Base-by-base conservation (phyloP, 2,113 vertebrate species). In the Phodopus roborovskii region DNA sequence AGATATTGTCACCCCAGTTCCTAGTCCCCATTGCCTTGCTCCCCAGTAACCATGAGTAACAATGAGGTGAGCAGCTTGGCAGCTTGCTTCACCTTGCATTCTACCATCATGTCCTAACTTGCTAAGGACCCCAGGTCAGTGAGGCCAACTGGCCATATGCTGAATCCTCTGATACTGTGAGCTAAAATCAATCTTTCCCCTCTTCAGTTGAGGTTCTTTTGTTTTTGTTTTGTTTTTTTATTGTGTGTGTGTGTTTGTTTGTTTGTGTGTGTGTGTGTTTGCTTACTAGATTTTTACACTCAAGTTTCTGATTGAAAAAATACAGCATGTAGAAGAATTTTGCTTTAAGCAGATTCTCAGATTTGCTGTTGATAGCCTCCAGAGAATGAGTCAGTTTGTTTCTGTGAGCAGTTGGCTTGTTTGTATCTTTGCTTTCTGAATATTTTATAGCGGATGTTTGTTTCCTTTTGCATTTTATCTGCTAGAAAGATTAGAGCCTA, bases 401-500 rank as follows among this genome's bases (percentile, higher is more conserved):
- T 95, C 83, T 91, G 50, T 90, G 73, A 95, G 56, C 64, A 84
- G 58, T 88, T 94, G 83, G 64, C 74, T 96, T 92, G 77, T 83
- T 95, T 97, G 94, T 97, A 95, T 96, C 95, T 84, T 56, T 82
- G 58, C 64, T 82, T 75, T 92, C 90, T 58, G 60, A 58, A 28
- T 89, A 82, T 93, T 96, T 97, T 94, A 91, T 91, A 91, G 92
- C 36, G 39, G 66, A 96, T 91, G 53, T 53, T 90, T 91, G 60
- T 53, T 90, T 96, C 62, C 58, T 24, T 97, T 53, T 95, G 77
- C 71, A 53, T 96, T 97, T 97, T 94, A 88, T 96, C 84, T 92
- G 39, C 66, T 78, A 58, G 84, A 95, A 90, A 96, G 84, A 97
- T 96, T 93, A 92, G 24, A 94, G 45, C 22, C 66, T 48, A 93